Conservation (phyloP, 2,113 vertebrate species). For the Thalassarche chlororhynchos region DNA sequence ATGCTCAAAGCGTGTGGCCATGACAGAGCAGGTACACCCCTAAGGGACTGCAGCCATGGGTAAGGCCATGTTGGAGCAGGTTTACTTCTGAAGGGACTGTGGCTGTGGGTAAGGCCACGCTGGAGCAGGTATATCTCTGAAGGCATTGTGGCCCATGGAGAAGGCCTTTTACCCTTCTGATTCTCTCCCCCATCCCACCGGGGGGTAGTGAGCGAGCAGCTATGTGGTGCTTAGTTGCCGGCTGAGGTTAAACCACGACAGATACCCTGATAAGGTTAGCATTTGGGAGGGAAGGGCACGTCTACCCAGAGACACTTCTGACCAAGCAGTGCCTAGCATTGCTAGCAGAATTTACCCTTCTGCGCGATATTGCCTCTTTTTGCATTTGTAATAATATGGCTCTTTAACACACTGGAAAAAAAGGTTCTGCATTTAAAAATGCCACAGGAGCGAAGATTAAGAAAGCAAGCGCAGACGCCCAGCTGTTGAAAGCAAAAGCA, state of each 20-base stretch:
- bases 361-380: background rate
- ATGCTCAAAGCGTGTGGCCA: too few relatives aligned
- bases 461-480: background rate
- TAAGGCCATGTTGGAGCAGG: too few relatives aligned
- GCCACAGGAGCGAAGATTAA: constrained; percentile 24
- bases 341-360: background rate
- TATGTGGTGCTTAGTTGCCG: too few relatives aligned
- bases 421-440: constrained; percentile 1
- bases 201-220: too few relatives aligned
- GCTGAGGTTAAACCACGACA: background rate
- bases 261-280: background rate
- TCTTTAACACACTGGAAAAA: background rate
- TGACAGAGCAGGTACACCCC: too few relatives aligned
- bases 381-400: background rate
- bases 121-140: too few relatives aligned
- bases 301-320: background rate
- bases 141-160: too few relatives aligned
- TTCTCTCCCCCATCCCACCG: too few relatives aligned
- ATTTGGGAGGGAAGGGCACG: background rate
- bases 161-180: too few relatives aligned
- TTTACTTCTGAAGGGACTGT: too few relatives aligned
- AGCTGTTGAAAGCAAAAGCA: constrained; percentile 43
- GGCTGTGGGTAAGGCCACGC: too few relatives aligned
- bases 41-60: too few relatives aligned
- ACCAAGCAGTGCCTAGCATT: fast-evolving